Base-by-base conservation (phyloP, 1,140 invertebrate genomes). In the Belonocnema kinseyi region DNA sequence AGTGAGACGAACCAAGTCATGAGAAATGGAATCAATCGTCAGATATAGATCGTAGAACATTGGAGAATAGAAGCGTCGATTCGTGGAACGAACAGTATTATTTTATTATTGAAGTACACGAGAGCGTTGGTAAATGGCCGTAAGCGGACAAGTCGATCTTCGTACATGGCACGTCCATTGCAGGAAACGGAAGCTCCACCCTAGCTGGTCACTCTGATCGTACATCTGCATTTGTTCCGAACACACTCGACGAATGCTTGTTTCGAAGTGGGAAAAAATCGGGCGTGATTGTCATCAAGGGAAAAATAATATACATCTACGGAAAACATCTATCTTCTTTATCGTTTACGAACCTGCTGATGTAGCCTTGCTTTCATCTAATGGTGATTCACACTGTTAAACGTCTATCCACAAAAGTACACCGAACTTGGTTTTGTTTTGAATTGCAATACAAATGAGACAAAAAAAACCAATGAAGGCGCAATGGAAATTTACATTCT, bases 111-210 rank as follows among this genome's bases (percentile, higher is more conserved):
- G 51, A 40, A 14, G 56, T 50, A 46, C 13, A 10, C 50, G 50
- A 33, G 19, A 26, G 72, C 26, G 16, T 17, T 19, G 21, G 52
- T 26, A 50, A 56, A 76, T 56, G 33, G 75, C 3, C 26, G 40
- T 40, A n/a, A 58, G 50, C 58, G 77, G 79, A 84, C 77, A 61
- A 71, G 80, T 82, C 80, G 81, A 86, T 83, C 73, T 79, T 77
- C 80, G 75, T 80, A 84, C 82, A 74, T 80, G 82, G 80, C 88
- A 89, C 88, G 88, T 89, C 82, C 85, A 77, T 78, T 83, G 76
- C 88, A 86, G 88, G 88, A 89, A 89, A 89, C 88, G 88, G 88
- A 89, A 89, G 86, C 88, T 89, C 88, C 87, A 87, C 88, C 88
- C 87, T 86, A 81, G 79, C 66, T 75, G 61, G 75, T 50, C 77